Evolutionary conservation across 2,113 vertebrate species (phyloP), one percentile per base, ranked within the genome.

Genomic region (Salvelinus fontinalis): DNA sequence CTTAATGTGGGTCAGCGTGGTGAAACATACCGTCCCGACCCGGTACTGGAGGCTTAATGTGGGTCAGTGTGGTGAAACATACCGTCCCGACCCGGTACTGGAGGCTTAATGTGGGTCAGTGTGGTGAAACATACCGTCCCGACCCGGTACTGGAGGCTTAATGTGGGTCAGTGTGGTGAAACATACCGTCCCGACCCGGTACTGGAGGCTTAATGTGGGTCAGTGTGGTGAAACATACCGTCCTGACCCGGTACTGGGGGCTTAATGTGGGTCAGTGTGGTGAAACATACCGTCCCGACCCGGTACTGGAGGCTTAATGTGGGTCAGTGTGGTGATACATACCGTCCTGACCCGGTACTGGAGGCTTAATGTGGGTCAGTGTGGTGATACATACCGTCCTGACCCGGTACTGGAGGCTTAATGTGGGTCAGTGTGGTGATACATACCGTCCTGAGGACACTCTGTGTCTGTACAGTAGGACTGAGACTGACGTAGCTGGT

Each of bases 391-490:
- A 93, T 93, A 99, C 97, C 81, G 93, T 99, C 98, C 86, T 96
- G 95, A 91, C 24, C 24, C 24, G 24, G 24, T 24, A 24, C 24
- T 24, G 24, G 24, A 12, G 49, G 8, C 9, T 51, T 9, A 14
- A 5, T 18, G 51, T 54, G 51, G 12, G 14, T 54, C 16, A 54
- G 44, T 29, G 44, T 34, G 29, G 8, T 71, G 7, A 78, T 93
- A 97, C 97, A 93, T 93, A 99, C 97, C 81, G 93, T 99, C 98
- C 86, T 96, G 95, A 91, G 97, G 95, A 88, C 98, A 99, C 86
- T 97, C 96, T 57, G 93, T 97, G 90, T 99, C 98, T 84, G 97
- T 99, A 91, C 98, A 99, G 92, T 97, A 99, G 1, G 96, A 96
- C 92, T 99, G 98, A 77, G 97, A 97, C 86, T 99, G 96, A 87